Base-by-base conservation (phyloP, 2,888 invertebrate species). In the Drosophila atripex region DNA sequence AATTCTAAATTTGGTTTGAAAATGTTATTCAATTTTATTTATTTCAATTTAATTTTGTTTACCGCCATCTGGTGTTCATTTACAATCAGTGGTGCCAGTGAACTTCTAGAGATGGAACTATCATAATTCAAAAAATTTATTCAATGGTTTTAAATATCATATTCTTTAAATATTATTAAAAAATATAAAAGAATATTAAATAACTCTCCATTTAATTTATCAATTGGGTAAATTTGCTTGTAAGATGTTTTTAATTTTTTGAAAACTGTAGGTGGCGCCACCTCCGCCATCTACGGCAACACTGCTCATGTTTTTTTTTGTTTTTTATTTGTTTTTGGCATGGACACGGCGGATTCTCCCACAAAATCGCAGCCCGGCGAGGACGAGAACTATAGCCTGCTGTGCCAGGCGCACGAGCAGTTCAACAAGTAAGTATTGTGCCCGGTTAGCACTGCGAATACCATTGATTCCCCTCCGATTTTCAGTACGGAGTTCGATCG, bases 401-500 rank as follows among this genome's bases (percentile, higher is more conserved):
- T 91, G 39, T 82, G 89, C 43, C 89, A 89, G 61, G 90, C 90
- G 6, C 88, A 90, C 61, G 89, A 90, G 59, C 88, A 90, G 51
- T 91, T 92, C 59, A 89, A 87, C 60, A 89, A 76, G 91, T 91
- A 77, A 77, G 23, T 16, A 18, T 18, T 11, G 9, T 16, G 35
- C 6, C 14, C n/a, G 2, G 35, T n/a, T 2, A 7, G n/a, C 35
- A n/a, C 35, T 6, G 7, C 1, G 0, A 2, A 14, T 35, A n/a
- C 57, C 21, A 14, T 23, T 49, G 38, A 14, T 18, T 3, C n/a
- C 45, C 16, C 21, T 5, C 21, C 30, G 21, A 6, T 16, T 70
- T 63, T 5, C 59, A 91, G 91, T 56, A 69, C 73, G 25, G 80
- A 89, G 43, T 91, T 89, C 56, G 84, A 89, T 16, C 82, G 80